Evolutionary conservation across 2,797 vertebrate genomes (phyloP), one percentile per base, ranked within the genome.

Genomic region (Aratinga solstitialis): DNA sequence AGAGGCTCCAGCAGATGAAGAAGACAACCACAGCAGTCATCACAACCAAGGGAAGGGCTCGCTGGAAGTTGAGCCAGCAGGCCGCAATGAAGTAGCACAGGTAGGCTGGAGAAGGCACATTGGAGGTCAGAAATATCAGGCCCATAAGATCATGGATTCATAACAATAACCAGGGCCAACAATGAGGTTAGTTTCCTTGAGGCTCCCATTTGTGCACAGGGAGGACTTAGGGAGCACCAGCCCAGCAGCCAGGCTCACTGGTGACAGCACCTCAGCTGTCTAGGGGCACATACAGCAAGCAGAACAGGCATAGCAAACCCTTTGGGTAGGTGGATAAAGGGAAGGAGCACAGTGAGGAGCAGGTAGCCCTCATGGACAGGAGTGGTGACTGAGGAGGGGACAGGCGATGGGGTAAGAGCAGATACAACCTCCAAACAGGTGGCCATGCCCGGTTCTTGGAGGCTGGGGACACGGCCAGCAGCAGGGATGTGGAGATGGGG

Each of bases 21-120:
- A 96, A 82, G 23, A 98, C 80, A 20, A 95, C 98, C 96, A 99
- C 90, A 71, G 97, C 96, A 36, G 99, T 99, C 5, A 99, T 97
- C 79, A 99, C 90, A 1, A 99, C 97, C 88, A 99, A 98, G 24
- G 98, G 98, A 27, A 98, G 95, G 62, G 99, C 98, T 87, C 98
- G 98, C 73, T 98, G 96, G 95, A 99, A 98, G 95, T 99, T 87
- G 97, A 99, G 90, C 53, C 98, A 98, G 88, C 99, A 99, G 74
- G 99, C 99, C 5, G 95, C 94, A 66, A 99, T 97, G 91, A 99
- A 98, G 96, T 98, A 99, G 20, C 98, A 98, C 62, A 98, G 71
- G 83, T 98, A 99, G 30, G 98, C 99, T 99, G 93, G 32, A 93
- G 73, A 94, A 83, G 50, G 63, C 15, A 96, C 15, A 26, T 1